Evolutionary conservation across 2,797 vertebrate species (phyloP), one percentile per base, ranked within the genome.

Genomic region (Hirundo rustica): DNA sequence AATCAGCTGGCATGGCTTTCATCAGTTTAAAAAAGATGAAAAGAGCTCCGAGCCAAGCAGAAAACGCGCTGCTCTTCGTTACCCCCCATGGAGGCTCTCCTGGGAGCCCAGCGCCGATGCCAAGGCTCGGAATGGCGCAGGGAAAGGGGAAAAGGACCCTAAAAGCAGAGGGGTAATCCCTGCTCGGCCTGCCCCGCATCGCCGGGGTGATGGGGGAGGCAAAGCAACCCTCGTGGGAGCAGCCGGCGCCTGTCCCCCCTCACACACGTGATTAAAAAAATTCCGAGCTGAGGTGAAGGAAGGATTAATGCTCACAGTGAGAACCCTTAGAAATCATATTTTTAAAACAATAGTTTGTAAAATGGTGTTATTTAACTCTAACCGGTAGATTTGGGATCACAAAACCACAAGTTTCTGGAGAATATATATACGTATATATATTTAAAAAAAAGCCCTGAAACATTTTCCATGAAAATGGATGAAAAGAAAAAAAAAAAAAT

Each of bases 1-100:
- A 95, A 81, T 64, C 91, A 92, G 34, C 92, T 91, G 93, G 92
- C 88, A 64, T 73, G 71, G 91, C 88, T 95, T 95, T 91, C 87
- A 95, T 95, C 92, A 76, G 88, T 93, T 97, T 81, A 18, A 86
- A 86, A 78, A 32, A 96, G 96, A 96, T 96, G 94, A 96, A 96
- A 96, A 96, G 96, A 96, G 90, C 80, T 95, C 58, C 5, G n/a
- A 88, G 94, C 93, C 93, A 45, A 89, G 92, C 67, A 40, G 32
- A 71, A 64, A 96, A 61, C 85, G 77, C 75, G 32, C 64, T 4
- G 78, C 96, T 86, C 87, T 65, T 95, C 93, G 48, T 96, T 95
- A 96, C 93, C 96, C 94, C 96, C 95, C 95, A 95, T 94, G 96
- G 93, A 97, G 65, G 38, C 58, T 42, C 68, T 58, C 92, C 57